Conservation (phyloP, 1,140 invertebrate species). For the Teleopsis dalmanni region DNA sequence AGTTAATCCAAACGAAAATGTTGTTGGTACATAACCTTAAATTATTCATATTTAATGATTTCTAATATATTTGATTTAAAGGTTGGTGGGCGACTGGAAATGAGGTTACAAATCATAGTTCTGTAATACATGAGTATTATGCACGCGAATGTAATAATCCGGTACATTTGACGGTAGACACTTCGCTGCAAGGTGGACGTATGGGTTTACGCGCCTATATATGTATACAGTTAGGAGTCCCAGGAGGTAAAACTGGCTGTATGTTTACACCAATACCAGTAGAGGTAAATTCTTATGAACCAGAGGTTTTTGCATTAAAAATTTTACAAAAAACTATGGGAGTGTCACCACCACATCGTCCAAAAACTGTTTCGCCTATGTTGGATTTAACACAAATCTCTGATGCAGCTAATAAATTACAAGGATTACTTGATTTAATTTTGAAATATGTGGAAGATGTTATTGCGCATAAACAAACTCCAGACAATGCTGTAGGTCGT, state of each 20-base stretch:
- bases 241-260: slow-evolving; percentile 83
- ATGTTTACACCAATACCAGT: slow-evolving; percentile 94
- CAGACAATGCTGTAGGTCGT: slow-evolving; percentile 76
- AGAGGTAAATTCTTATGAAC: slow-evolving; percentile 77
- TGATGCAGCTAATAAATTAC: slow-evolving; percentile 70
- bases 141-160: slow-evolving; percentile 87
- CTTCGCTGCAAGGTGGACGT: slow-evolving; percentile 67
- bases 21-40: slow-evolving; percentile 55
- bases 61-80: slow-evolving; percentile 14
- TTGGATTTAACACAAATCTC: slow-evolving; percentile 80
- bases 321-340: slow-evolving; percentile 67
- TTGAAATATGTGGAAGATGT: slow-evolving; percentile 85
- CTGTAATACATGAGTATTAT: slow-evolving; percentile 96
- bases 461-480: slow-evolving; percentile 60
- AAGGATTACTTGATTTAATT: slow-evolving; percentile 70
- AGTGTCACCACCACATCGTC: slow-evolving; percentile 47
- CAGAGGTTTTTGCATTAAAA: slow-evolving; percentile 77
- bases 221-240: slow-evolving; percentile 72
- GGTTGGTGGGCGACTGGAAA: slow-evolving; percentile 97
- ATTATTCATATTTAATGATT: slow-evolving; percentile 1
- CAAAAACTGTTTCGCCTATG: slow-evolving; percentile 66
- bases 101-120: slow-evolving; percentile 93
- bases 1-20: slow-evolving; percentile 83
- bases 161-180: slow-evolving; percentile 90
- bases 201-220: slow-evolving; percentile 91